Evolutionary conservation across 2,113 vertebrate genomes (phyloP).

Genomic region (Hylia prasina): DNA sequence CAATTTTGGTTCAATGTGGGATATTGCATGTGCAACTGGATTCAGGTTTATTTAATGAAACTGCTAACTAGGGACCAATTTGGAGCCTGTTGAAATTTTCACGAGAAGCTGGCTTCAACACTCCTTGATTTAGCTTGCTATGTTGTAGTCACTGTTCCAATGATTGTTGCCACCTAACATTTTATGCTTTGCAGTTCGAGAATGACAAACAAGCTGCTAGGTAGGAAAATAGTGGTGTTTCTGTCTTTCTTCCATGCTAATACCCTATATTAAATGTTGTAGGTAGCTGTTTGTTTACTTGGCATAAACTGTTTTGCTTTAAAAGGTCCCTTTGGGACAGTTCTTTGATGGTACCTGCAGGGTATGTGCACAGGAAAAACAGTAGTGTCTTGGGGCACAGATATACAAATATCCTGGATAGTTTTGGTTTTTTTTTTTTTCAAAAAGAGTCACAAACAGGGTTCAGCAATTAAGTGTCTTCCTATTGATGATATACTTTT

Average conservation of each 20-base stretch:
- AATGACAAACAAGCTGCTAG: neutral
- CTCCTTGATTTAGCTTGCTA: neutral
- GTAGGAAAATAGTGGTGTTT: neutral
- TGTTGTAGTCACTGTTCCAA: neutral
- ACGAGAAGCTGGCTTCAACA: neutral
- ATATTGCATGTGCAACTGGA: neutral
- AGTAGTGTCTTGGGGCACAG: neutral
- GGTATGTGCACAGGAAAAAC: neutral
- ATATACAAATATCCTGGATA: neutral
- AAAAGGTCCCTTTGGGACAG: neutral
- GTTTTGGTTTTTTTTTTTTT: neutral
- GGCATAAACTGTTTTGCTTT: slow-evolving; percentile 25
- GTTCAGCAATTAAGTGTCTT: neutral
- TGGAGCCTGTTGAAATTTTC: neutral
- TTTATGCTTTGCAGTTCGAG: neutral
- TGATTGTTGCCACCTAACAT: neutral
- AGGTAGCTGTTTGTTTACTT: slow-evolving; percentile 8
- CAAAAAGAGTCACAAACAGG: neutral
- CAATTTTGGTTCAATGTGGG: neutral
- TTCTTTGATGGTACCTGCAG: slow-evolving; percentile 10
- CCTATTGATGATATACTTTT: neutral
- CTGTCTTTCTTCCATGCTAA: neutral
- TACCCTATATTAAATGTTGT: neutral
- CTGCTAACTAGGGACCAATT: neutral
- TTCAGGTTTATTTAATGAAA: neutral